These are phyloP conservation scores for Drosophila phalerata DNA, from an alignment of 2,888 invertebrate genomes.

Conservation along the genomic window DNA sequence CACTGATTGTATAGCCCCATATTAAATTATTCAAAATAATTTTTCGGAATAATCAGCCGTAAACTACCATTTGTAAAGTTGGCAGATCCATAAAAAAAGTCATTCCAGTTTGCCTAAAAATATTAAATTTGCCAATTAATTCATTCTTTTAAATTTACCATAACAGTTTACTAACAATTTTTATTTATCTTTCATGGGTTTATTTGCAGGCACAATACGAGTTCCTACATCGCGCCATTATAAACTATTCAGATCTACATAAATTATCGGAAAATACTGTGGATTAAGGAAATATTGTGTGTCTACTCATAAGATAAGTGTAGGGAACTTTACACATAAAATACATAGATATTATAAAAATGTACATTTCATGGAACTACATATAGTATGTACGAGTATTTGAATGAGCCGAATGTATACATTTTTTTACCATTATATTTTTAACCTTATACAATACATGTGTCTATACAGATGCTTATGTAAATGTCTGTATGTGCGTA, in stretches of 20 bases:
- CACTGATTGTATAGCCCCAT: not conserved
- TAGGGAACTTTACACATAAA: conserved; percentile 52
- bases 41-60: no score
- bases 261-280: conserved; percentile 86
- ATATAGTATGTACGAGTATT: conserved; percentile 55
- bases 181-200: not conserved
- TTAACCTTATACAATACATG: conserved; percentile 70
- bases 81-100: no score
- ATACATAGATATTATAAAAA: conserved; percentile 64
- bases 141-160: no score
- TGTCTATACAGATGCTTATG: conserved; percentile 48
- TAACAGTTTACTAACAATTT: not conserved
- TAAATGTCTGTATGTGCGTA: conserved; percentile 75
- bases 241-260: conserved; percentile 95
- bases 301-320: conserved; percentile 43
- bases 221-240: conserved; percentile 96
- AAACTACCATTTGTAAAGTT: no score
- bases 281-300: conserved; percentile 63
- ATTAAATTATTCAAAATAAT: no score
- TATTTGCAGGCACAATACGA: conserved; percentile 93
- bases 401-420: conserved; percentile 59
- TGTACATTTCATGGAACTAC: conserved; percentile 61
- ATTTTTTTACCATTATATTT: conserved; percentile 75
- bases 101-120: no score
- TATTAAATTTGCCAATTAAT: no score